Evolutionary conservation across 2,888 invertebrate genomes (phyloP), one percentile per base, ranked within the genome.

Genomic region (Nymphalis c-album): DNA sequence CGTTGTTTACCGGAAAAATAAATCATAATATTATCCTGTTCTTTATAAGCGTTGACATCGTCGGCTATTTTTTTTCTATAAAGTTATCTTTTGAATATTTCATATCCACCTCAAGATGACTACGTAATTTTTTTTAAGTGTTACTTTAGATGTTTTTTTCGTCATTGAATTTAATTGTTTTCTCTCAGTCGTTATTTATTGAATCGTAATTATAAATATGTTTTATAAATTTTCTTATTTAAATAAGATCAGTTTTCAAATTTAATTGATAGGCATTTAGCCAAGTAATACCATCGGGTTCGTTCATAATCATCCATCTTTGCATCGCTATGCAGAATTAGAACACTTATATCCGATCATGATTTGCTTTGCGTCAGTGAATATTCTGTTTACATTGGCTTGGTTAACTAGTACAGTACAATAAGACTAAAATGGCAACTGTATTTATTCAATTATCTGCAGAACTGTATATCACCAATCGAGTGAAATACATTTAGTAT

Each of bases 331-430:
- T 67, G 61, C 60, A 64, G 68, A 70, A 65, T 64, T 70, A 62
- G 70, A 71, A 67, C 69, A 64, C 64, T 67, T 67, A 69, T 58
- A 69, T 64, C 62, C 57, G 64, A 71, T 71, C 69, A 65, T 63
- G 61, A 66, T 58, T 60, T 47, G 63, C 51, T 63, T 64, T 71
- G 61, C 73, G 74, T 74, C 73, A 71, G 62, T 55, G 53, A 51
- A 60, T 64, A 63, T 61, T 53, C 18, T 72, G 73, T 73, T 73
- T 73, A 67, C 69, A 65, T 73, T 73, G 71, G 72, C 70, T 58
- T 48, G 48, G 58, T 47, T 68, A 64, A 67, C 67, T 53, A 59
- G 67, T 59, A 46, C 63, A 51, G 57, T 62, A 63, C 51, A 31
- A 40, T 62, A 45, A 67, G 51, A 62, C 62, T 62, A 59, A 62